A percentile compares a stretch with the other conserved stretches of the same genome.
Evolutionary conservation across 2,888 invertebrate genomes (phyloP).

Genomic region (Argynnis bischoffii): DNA sequence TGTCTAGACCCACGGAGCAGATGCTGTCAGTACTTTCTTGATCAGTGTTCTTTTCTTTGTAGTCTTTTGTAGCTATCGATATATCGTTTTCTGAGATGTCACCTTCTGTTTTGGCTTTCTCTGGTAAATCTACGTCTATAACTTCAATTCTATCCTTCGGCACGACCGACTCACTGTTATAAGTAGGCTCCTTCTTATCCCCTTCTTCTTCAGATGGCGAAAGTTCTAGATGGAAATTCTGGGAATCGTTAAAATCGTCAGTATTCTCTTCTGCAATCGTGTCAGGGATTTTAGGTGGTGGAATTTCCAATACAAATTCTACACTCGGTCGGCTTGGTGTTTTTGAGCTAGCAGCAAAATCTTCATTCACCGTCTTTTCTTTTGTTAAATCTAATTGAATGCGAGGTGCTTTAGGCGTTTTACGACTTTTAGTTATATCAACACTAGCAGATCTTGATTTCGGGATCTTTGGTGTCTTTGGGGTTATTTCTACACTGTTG

Average conservation of each 20-base stretch:
- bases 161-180: conserved; percentile 61
- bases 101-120: conserved; percentile 62
- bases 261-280: conserved; percentile 60
- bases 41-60: conserved; percentile 62
- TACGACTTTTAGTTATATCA: conserved; percentile 58
- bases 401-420: conserved; percentile 61
- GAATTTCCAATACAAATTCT: conserved; percentile 60
- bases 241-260: conserved; percentile 66
- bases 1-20: conserved; percentile 62
- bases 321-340: conserved; percentile 49
- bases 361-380: conserved; percentile 38
- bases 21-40: conserved; percentile 74
- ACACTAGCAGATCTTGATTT: conserved; percentile 68
- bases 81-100: conserved; percentile 58
- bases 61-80: conserved; percentile 57
- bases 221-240: conserved; percentile 66
- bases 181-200: conserved; percentile 45
- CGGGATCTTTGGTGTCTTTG: conserved; percentile 66
- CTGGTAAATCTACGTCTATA: conserved; percentile 53
- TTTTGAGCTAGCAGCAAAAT: conserved; percentile 12
- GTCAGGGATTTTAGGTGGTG: conserved; percentile 52
- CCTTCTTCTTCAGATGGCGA: conserved; percentile 55
- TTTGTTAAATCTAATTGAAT: conserved; percentile 48
- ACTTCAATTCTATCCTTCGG: conserved; percentile 58
- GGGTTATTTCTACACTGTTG: conserved; percentile 65